phyloP scores from a whole-genome alignment of 2,888 invertebrate genomes.

The Atrina japonica region DNA sequence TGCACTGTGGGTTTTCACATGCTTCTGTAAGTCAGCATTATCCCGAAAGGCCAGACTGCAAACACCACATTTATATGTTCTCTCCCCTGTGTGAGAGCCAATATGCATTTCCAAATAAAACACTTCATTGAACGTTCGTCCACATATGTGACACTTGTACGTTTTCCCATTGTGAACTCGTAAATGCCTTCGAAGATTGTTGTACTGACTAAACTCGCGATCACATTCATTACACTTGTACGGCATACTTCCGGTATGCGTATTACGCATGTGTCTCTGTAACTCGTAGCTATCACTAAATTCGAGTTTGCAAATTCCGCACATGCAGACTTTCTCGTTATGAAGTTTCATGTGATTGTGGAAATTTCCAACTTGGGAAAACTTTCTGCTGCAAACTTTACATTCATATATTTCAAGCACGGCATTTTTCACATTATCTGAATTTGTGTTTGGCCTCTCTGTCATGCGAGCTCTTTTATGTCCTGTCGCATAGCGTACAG shows the following conservation, averaged over 20 bases:
- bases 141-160: constrained; percentile 58
- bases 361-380: constrained; percentile 50
- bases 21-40: constrained; percentile 56
- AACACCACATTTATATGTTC: constrained; percentile 61
- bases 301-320: constrained; percentile 51
- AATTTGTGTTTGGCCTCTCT: not conserved
- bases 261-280: constrained; percentile 51
- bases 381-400: constrained; percentile 43
- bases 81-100: constrained; percentile 60
- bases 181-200: constrained; percentile 54
- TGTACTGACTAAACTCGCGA: constrained; percentile 57
- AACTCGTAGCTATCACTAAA: constrained; percentile 47
- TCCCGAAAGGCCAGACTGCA: constrained; percentile 53
- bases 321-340: constrained; percentile 38
- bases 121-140: constrained; percentile 57
- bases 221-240: constrained; percentile 62
- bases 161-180: constrained; percentile 55
- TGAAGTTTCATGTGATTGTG: constrained; percentile 50
- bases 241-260: constrained; percentile 55
- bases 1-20: constrained; percentile 58
- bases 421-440: constrained; percentile 23
- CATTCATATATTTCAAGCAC: constrained; percentile 46
- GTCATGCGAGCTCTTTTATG: constrained; percentile 8
- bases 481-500: constrained; percentile 4
- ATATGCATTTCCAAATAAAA: constrained; percentile 63